These are phyloP conservation scores for Girardinichthys multiradiatus DNA, from an alignment of 2,113 vertebrate genomes.

Conservation along the genomic window DNA sequence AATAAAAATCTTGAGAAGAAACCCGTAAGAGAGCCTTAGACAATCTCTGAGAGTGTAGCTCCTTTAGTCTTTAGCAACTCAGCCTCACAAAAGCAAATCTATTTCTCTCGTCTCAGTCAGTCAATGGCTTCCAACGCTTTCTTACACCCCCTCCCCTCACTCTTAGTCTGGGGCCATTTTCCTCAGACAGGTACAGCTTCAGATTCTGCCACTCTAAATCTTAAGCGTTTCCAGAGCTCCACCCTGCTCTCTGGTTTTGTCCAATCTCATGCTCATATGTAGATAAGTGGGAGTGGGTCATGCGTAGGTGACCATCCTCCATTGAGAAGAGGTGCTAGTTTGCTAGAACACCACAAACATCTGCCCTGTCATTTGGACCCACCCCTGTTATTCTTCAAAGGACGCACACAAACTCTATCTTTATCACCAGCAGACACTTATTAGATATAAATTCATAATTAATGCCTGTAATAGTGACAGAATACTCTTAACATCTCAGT, in stretches of 20 bases:
- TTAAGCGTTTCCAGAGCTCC: slow-evolving; percentile 38
- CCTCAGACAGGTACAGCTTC: slow-evolving; percentile 46
- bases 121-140: slow-evolving; percentile 21
- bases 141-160: not conserved
- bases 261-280: slow-evolving; percentile 47
- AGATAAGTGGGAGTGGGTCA: slow-evolving; percentile 37
- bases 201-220: slow-evolving; percentile 21
- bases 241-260: slow-evolving; percentile 25
- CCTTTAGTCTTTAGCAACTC: slow-evolving; percentile 34
- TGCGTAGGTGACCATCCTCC: slow-evolving; percentile 5
- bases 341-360: slow-evolving; percentile 38
- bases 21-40: slow-evolving; percentile 12
- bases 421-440: not conserved
- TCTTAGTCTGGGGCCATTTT: not conserved
- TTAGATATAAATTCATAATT: not conserved
- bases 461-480: not conserved
- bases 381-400: slow-evolving; percentile 32
- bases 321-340: slow-evolving; percentile 31
- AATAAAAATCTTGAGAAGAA: too few relatives aligned
- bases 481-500: too few relatives aligned
- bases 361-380: slow-evolving; percentile 27
- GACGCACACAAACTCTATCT: not conserved
- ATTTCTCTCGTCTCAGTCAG: slow-evolving; percentile 30
- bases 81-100: slow-evolving; percentile 54
- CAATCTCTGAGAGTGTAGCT: slow-evolving; percentile 21